Evolutionary conservation across 2,797 vertebrate genomes (phyloP).

Genomic region (Labeo calbasu): DNA sequence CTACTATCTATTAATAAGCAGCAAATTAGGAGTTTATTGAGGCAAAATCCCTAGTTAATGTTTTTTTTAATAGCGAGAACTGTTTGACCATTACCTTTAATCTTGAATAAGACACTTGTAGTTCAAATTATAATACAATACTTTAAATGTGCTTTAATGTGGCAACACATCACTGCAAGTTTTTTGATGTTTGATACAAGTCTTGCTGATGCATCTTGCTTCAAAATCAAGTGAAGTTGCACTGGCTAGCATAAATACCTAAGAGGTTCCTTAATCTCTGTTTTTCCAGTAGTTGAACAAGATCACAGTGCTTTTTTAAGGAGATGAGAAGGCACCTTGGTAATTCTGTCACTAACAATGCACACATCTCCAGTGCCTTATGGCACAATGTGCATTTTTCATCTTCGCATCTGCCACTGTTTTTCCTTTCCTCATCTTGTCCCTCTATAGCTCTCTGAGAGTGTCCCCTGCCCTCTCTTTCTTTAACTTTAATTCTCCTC

Average conservation of each 20-base stretch:
- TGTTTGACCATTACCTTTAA: too few relatives aligned
- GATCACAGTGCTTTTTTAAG: not conserved
- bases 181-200: too few relatives aligned
- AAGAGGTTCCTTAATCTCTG: not conserved
- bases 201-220: too few relatives aligned
- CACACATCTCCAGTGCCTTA: not conserved
- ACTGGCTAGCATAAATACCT: not conserved
- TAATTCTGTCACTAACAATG: slow-evolving; percentile 5
- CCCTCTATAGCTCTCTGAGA: slow-evolving; percentile 34
- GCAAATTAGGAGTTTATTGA: too few relatives aligned
- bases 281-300: not conserved
- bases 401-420: not conserved
- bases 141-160: too few relatives aligned
- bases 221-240: not conserved
- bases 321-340: not conserved
- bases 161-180: too few relatives aligned
- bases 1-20: too few relatives aligned
- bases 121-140: too few relatives aligned
- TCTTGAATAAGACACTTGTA: too few relatives aligned
- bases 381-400: slow-evolving; percentile 3
- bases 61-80: too few relatives aligned
- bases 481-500: slow-evolving; percentile 24
- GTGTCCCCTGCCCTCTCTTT: not conserved
- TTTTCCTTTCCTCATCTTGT: slow-evolving; percentile 10
- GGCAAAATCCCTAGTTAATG: too few relatives aligned